Conservation (phyloP, 2,888 invertebrate species). For the Eulithis prunata region DNA sequence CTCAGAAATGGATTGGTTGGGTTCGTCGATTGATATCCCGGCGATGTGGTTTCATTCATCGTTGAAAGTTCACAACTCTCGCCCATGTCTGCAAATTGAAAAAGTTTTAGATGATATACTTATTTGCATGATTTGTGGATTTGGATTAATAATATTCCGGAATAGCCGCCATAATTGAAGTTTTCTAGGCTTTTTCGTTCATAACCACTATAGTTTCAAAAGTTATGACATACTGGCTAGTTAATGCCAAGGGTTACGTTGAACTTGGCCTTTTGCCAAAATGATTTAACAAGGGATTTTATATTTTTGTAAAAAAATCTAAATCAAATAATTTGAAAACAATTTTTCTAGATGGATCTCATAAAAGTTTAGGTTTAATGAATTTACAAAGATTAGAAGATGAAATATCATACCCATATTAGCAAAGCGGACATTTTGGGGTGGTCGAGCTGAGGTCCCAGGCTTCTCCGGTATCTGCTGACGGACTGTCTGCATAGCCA, state of each 20-base stretch:
- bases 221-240: background rate
- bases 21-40: slow-evolving; percentile 82
- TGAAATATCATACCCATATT: slow-evolving; percentile 68
- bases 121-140: background rate
- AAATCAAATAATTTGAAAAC: slow-evolving; percentile 1
- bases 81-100: slow-evolving; percentile 57
- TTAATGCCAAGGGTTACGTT: slow-evolving; percentile 16
- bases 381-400: background rate
- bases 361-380: background rate
- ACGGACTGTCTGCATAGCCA: slow-evolving; percentile 92
- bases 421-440: slow-evolving; percentile 82
- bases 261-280: slow-evolving; percentile 17
- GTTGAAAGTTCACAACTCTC: slow-evolving; percentile 86
- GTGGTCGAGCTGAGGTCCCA: slow-evolving; percentile 77
- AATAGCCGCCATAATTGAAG: background rate
- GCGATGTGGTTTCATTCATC: slow-evolving; percentile 80
- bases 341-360: background rate
- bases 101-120: slow-evolving; percentile 4
- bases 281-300: background rate
- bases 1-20: slow-evolving; percentile 82
- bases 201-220: background rate
- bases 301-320: background rate
- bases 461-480: slow-evolving; percentile 90
- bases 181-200: background rate
- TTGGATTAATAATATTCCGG: too few species aligned